Evolutionary conservation across 2,888 invertebrate species (phyloP).

Genomic region (Himalopsyche kuldschensis): DNA sequence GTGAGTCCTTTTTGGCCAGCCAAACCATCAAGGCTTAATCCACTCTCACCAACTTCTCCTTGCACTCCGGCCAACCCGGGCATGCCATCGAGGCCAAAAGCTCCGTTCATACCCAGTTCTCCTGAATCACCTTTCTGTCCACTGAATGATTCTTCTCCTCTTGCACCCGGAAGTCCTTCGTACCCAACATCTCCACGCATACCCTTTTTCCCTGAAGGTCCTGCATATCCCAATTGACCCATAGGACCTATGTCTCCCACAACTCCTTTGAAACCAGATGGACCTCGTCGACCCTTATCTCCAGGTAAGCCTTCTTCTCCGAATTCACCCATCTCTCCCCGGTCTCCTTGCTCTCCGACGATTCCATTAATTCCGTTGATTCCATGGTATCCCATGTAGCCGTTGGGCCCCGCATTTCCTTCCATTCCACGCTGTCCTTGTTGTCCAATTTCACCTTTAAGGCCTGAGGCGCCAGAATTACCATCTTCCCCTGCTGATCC

Average conservation of each 20-base stretch:
- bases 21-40: conserved; percentile 53
- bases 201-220: conserved; percentile 60
- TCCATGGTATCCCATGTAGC: conserved; percentile 44
- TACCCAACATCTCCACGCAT: conserved; percentile 55
- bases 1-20: conserved; percentile 63
- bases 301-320: conserved; percentile 64
- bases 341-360: conserved; percentile 51
- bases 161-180: conserved; percentile 56
- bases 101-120: conserved; percentile 56
- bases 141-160: conserved; percentile 64
- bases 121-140: conserved; percentile 67
- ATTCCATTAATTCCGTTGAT: conserved; percentile 53
- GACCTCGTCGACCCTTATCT: conserved; percentile 51
- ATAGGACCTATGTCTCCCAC: conserved; percentile 57
- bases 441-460: conserved; percentile 58
- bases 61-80: conserved; percentile 55
- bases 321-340: conserved; percentile 58
- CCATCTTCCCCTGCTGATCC: conserved; percentile 53
- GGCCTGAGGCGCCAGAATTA: conserved; percentile 55
- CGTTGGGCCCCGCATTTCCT: conserved; percentile 49
- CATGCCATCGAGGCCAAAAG: conserved; percentile 54
- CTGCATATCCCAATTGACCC: conserved; percentile 45
- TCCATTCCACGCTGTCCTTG: conserved; percentile 46
- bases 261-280: conserved; percentile 57
- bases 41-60: conserved; percentile 64